Conservation (phyloP, 2,113 vertebrate genomes). For the Saguinus midas region DNA sequence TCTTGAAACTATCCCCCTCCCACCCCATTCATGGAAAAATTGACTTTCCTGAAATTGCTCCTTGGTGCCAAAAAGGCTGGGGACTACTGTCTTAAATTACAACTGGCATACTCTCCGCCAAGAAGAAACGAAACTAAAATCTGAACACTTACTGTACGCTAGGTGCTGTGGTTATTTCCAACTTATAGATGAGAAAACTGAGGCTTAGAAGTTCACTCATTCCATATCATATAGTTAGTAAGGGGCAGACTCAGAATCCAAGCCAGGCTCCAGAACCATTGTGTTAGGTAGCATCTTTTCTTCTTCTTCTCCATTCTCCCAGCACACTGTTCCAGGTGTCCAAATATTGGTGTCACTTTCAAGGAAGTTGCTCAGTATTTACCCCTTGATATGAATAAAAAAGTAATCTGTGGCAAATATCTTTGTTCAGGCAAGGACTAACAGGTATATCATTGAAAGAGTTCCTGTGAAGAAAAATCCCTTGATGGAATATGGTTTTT, state of each 20-base stretch:
- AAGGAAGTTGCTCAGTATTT: background rate
- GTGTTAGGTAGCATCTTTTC: accelerated
- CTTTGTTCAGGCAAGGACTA: background rate
- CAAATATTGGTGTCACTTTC: background rate
- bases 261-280: background rate
- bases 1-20: too few species aligned
- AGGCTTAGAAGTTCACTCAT: background rate
- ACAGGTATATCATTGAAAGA: background rate
- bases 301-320: background rate
- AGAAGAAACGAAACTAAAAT: background rate
- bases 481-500: background rate
- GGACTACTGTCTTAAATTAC: background rate
- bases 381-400: background rate
- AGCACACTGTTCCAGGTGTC: background rate
- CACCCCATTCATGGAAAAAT: too few species aligned
- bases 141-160: background rate
- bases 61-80: too few species aligned
- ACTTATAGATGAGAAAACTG: background rate
- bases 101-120: background rate
- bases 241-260: background rate
- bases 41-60: too few species aligned
- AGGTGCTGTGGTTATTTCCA: background rate
- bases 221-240: background rate
- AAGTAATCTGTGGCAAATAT: background rate
- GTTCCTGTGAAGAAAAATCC: background rate